Percentiles rank a stretch among this genome's conserved stretches.
These are phyloP conservation scores for Acanthaster planci DNA, from an alignment of 35 echinoderm and acorn worm genomes.

Conservation along the genomic window DNA sequence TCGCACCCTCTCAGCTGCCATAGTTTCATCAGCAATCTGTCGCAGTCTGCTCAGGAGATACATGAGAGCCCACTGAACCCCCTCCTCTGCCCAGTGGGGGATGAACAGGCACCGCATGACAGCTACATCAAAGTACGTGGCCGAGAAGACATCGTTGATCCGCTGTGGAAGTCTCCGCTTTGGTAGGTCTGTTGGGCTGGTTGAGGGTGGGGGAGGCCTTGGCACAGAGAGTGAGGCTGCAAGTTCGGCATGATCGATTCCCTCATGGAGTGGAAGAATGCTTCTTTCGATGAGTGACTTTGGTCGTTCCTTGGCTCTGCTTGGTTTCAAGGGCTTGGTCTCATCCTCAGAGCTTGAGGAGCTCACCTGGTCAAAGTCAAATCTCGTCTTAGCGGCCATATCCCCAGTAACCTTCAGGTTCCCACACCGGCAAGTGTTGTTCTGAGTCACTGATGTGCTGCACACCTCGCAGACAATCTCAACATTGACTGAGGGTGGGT, in stretches of 20 bases:
- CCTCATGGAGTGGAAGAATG: constrained; percentile 11
- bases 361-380: constrained; percentile 15
- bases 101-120: constrained; percentile 95
- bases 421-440: constrained; percentile 75
- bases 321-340: constrained; percentile 7
- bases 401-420: constrained; percentile 60
- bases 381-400: constrained; percentile 1
- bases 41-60: constrained; percentile 79
- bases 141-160: constrained; percentile 82
- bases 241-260: constrained; percentile 8
- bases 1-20: constrained; percentile 76
- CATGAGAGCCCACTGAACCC: constrained; percentile 89
- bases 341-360: constrained; percentile 15
- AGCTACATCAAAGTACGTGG: constrained; percentile 95
- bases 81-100: constrained; percentile 94
- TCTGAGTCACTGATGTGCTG: constrained; percentile 69
- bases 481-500: constrained; percentile 79
- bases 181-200: constrained; percentile 32
- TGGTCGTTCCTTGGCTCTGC: constrained; percentile 12
- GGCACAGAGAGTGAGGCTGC: constrained; percentile 4
- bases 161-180: constrained; percentile 54
- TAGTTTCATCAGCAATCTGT: constrained; percentile 88
- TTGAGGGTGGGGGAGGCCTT: constrained; percentile 21
- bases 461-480: constrained; percentile 92
- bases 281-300: constrained; percentile 25